Percentiles rank a stretch among this genome's conserved stretches.
Evolutionary conservation across 2,888 invertebrate species (phyloP).

Genomic region (Cataglyphis livida): DNA sequence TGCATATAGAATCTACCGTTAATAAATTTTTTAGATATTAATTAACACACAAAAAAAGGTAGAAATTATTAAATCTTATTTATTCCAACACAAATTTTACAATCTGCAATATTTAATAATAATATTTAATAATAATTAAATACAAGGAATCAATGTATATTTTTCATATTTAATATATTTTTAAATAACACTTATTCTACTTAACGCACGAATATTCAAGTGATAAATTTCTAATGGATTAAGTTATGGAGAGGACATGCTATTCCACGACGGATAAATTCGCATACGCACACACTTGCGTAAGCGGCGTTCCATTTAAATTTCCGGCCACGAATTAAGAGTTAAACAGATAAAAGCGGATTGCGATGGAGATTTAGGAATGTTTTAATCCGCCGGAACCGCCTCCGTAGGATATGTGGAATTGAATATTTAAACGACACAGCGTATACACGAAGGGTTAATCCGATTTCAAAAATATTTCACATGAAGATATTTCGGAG

Average conservation of each 20-base stretch:
- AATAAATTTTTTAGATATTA: neutral
- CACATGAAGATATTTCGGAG: constrained; percentile 38
- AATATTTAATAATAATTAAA: neutral
- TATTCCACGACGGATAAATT: constrained; percentile 59
- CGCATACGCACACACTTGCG: constrained; percentile 23
- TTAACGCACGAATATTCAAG: neutral
- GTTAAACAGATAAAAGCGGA: constrained; percentile 53
- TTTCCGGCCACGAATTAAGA: constrained; percentile 54
- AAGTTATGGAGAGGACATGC: constrained; percentile 38
- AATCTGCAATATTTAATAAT: neutral
- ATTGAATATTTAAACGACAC: constrained; percentile 54
- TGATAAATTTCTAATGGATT: constrained; percentile 47
- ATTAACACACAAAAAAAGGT: neutral
- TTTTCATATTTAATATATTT: neutral
- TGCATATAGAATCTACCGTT: neutral
- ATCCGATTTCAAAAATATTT: constrained; percentile 54
- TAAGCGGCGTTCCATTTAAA: constrained; percentile 33
- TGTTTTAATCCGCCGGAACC: constrained; percentile 55
- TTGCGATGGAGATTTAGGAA: constrained; percentile 54
- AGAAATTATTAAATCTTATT: neutral
- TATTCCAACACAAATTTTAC: neutral
- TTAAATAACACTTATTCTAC: neutral
- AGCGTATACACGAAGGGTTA: constrained; percentile 13
- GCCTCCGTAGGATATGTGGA: constrained; percentile 43
- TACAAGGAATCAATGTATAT: neutral